Conservation (phyloP, 2,888 invertebrate genomes). For the Brachynemurus nebulosus region DNA sequence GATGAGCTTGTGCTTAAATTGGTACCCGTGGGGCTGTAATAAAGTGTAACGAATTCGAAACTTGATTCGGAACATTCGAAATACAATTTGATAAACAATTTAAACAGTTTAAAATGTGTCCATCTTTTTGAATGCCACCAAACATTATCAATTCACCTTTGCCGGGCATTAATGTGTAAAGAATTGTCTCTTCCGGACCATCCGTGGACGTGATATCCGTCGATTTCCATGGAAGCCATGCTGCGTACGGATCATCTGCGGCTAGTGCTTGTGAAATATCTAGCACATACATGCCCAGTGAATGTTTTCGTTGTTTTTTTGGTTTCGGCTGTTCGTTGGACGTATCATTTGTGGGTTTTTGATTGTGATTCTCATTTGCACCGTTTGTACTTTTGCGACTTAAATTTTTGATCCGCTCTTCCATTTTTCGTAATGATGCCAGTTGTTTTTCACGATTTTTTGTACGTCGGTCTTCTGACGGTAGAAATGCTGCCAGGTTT, state of each 20-base stretch:
- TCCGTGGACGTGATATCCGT: slow-evolving; percentile 43
- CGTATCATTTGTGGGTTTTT: slow-evolving; percentile 27
- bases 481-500: slow-evolving; percentile 19
- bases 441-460: slow-evolving; percentile 45
- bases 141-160: slow-evolving; percentile 89
- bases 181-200: slow-evolving; percentile 77
- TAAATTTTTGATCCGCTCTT: slow-evolving; percentile 39
- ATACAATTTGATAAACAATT: slow-evolving; percentile 3
- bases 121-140: slow-evolving; percentile 85
- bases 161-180: slow-evolving; percentile 79
- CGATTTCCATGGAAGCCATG: slow-evolving; percentile 56
- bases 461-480: slow-evolving; percentile 10
- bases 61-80: slow-evolving; percentile 37
- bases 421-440: slow-evolving; percentile 49
- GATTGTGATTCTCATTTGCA: slow-evolving; percentile 22
- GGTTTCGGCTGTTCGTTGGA: slow-evolving; percentile 26
- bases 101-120: slow-evolving; percentile 36
- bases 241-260: slow-evolving; percentile 47
- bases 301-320: slow-evolving; percentile 49
- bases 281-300: slow-evolving; percentile 70
- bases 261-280: slow-evolving; percentile 63
- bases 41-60: slow-evolving; percentile 65
- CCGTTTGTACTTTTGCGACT: slow-evolving; percentile 31
- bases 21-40: slow-evolving; percentile 47
- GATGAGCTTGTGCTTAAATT: slow-evolving; percentile 4